phyloP scores from a whole-genome alignment of 2,888 invertebrate species.

The Ochropleura plecta region DNA sequence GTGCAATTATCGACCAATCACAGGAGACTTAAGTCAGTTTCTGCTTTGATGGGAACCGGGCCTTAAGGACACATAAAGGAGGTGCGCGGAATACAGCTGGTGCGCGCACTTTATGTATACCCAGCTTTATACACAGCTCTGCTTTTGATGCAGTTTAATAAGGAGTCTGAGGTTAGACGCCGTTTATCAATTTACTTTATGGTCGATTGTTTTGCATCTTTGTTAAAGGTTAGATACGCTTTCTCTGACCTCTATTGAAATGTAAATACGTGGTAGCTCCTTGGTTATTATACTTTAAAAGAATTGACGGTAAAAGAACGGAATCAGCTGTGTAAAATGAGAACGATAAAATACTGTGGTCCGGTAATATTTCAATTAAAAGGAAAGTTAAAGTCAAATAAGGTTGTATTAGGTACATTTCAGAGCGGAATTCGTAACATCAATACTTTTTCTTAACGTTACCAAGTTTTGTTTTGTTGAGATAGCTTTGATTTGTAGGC shows the following conservation, averaged over 20 bases:
- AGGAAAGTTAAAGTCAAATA: constrained; percentile 30
- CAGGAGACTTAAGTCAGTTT: not conserved
- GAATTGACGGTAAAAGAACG: not conserved
- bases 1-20: not conserved
- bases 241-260: constrained; percentile 72
- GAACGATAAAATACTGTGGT: constrained; percentile 17
- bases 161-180: constrained; percentile 36
- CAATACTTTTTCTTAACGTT: constrained; percentile 23
- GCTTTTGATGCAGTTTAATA: constrained; percentile 41
- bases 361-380: constrained; percentile 32
- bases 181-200: constrained; percentile 55
- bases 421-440: constrained; percentile 14
- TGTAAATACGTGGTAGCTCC: constrained; percentile 23
- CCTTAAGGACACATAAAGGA: not conserved
- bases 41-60: not conserved
- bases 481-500: constrained; percentile 20
- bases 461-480: constrained; percentile 16
- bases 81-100: not conserved
- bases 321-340: constrained; percentile 9
- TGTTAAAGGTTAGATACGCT: constrained; percentile 59
- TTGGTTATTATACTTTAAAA: not conserved
- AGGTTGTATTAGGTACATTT: constrained; percentile 24
- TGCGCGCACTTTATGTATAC: not conserved
- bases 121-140: constrained; percentile 21
- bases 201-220: constrained; percentile 57